phyloP scores from a whole-genome alignment of 1,140 invertebrate species.

The Brachionus plicatilis region DNA sequence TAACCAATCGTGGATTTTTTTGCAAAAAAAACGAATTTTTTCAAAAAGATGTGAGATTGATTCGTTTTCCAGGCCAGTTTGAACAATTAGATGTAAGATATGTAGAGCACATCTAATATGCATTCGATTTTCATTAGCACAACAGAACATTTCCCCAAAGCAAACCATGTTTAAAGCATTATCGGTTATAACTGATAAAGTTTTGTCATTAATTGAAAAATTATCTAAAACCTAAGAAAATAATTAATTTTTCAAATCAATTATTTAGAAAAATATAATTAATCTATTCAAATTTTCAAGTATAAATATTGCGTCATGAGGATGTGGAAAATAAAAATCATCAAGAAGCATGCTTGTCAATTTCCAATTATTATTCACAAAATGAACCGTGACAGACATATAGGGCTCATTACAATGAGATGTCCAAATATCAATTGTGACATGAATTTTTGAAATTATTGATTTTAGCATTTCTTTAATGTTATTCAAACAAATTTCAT shows the following conservation, averaged over 20 bases:
- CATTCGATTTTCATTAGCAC: not conserved
- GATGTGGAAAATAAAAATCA: constrained; percentile 40
- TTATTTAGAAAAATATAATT: not conserved
- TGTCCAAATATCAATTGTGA: constrained; percentile 46
- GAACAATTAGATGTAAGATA: not conserved
- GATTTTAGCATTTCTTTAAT: constrained; percentile 9
- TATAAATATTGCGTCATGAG: constrained; percentile 42
- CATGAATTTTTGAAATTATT: constrained; percentile 39
- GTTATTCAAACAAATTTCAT: constrained; percentile 42
- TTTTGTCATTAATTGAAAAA: not conserved
- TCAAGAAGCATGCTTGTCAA: constrained; percentile 28
- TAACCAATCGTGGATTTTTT: not conserved
- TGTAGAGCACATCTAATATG: not conserved
- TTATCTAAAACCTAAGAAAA: not conserved
- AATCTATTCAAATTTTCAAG: constrained; percentile 39
- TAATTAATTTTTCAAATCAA: not conserved
- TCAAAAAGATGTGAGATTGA: not conserved
- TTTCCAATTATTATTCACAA: constrained; percentile 42
- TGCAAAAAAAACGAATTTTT: not conserved
- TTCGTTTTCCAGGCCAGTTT: not conserved
- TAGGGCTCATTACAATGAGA: constrained; percentile 43
- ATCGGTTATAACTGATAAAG: not conserved
- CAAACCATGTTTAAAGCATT: not conserved
- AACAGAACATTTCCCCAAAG: not conserved
- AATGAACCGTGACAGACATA: constrained; percentile 45